Base-by-base conservation (phyloP, 2,113 vertebrate genomes). In the Apistogramma diplotaenia region DNA sequence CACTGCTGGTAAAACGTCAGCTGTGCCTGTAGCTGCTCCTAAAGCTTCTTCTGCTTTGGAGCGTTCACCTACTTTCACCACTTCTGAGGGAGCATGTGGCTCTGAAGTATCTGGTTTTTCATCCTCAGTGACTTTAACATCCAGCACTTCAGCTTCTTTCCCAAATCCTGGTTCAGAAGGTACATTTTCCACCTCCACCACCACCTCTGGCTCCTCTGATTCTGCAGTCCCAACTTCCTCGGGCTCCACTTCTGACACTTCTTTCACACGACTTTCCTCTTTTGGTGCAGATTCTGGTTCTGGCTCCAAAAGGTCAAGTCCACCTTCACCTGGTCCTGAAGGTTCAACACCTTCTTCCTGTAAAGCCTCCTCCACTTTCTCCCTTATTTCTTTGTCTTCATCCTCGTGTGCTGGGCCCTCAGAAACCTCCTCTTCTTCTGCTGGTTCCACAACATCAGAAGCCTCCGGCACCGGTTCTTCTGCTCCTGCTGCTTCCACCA, bases 1-100 rank as follows among this genome's bases (percentile, higher is more conserved):
- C 18, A 7, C 23, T 6, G 54, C 6, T 21, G 46, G 15, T 49
- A 23, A 6, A 57, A 53, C 6, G 3, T 72, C 35, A 25, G 31
- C 53, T 56, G 6, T 4, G 1, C 7, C 72, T 25, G 59, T 23
- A 2, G 15, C 79, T 12, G 19, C 40, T 60, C 74, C 54, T 15
- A 43, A 49, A 61, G 25, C 67, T 33, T 54, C 56, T 33, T 83
- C 79, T 71, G 74, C 57, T 55, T 74, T 58, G 78, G 60, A 58
- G 74, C 46, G 51, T 8, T 72, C 29, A 15, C 21, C 40, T 7
- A 33, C 7, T 2, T 49, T 67, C 19, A 8, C 8, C 1, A 74
- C 62, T 16, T 73, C 37, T 74, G 79, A n/a, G 12, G 56, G 71
- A 56, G 21, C 5, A 16, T 55, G 23, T 4, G 37, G 74, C 23